Base-by-base conservation (phyloP, 2,797 vertebrate species). In the Enteromius afrohamiltoni region DNA sequence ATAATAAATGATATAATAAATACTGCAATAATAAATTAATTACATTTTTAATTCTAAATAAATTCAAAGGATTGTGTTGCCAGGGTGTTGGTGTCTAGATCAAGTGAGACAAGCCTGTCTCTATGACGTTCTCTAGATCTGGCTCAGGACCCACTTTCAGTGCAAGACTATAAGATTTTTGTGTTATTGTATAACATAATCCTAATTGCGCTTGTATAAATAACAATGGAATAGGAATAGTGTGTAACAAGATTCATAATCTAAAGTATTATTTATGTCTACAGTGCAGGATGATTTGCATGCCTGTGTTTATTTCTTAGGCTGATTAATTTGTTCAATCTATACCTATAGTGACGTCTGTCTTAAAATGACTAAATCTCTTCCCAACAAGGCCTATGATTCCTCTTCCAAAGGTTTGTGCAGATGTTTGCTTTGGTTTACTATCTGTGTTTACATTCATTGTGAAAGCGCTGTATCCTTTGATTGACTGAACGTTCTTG, bases 391-490 rank as follows among this genome's bases (percentile, higher is more conserved):
- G 13, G 11, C 11, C 13, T 62, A 8, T 19, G 51, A 29, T 47
- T 60, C 11, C 40, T 79, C 60, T 71, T 80, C 77, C 69, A 58
- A 65, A 85, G 62, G 58, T 69, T 69, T 78, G 55, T 34, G 26
- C 23, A 11, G 42, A 75, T 85, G 31, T 67, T 76, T 68, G 73
- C 73, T 55, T 76, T 70, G 40, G 10, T 34, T 65, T 34, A 23
- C 55, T 34, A 53, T 37, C 76, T 76, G 47, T 81, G 60, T 86
- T 86, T 84, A 45, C 82, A 65, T 8, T 71, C 19, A 71, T 80
- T 86, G 78, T 23, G 78, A 86, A 86, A 86, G 55, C 10, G 0
- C 42, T 37, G 49, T 45, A 37, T 37, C 34, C 64, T 64, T 34
- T 49, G 53, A 70, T 55, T 4, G 10, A 45, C 23, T 11, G 51